Conservation (phyloP, 2,888 invertebrate species). For the Pilophorus perplexus region DNA sequence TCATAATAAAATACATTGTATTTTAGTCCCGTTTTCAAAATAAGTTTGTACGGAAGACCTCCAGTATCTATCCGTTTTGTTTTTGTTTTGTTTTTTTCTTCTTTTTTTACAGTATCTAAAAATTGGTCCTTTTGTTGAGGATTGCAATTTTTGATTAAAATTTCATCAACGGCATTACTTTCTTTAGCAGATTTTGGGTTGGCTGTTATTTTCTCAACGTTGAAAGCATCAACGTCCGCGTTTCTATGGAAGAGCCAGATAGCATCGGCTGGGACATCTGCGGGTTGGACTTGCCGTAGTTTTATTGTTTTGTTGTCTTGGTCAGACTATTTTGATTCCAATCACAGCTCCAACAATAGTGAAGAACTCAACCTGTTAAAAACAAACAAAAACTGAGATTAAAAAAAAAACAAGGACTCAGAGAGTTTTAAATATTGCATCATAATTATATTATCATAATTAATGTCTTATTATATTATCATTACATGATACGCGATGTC, state of each 20-base stretch:
- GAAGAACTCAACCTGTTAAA: too few relatives aligned
- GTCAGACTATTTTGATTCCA: constrained; percentile 6
- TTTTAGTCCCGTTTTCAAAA: constrained; percentile 48
- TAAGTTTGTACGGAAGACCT: constrained; percentile 46
- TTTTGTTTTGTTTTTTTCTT: too few relatives aligned
- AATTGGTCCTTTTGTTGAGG: constrained; percentile 31
- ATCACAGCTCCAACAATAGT: too few relatives aligned
- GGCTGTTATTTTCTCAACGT: constrained; percentile 6
- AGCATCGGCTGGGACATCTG: constrained; percentile 19
- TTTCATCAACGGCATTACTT: constrained; percentile 18
- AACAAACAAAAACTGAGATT: too few relatives aligned
- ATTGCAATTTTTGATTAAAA: constrained; percentile 39
- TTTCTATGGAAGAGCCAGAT: constrained; percentile 19
- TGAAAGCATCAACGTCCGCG: constrained; percentile 17
- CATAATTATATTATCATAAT: too few relatives aligned
- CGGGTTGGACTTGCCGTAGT: too few relatives aligned
- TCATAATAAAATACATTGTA: too few relatives aligned
- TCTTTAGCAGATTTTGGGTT: neutral
- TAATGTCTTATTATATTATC: too few relatives aligned
- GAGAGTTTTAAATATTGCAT: too few relatives aligned
- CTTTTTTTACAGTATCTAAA: constrained; percentile 43
- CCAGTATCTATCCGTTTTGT: constrained; percentile 40
- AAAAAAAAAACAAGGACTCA: too few relatives aligned
- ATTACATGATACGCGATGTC: too few relatives aligned
- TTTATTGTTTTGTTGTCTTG: too few relatives aligned